Base-by-base conservation (phyloP, 2,888 invertebrate species). In the Mayetiola destructor region DNA sequence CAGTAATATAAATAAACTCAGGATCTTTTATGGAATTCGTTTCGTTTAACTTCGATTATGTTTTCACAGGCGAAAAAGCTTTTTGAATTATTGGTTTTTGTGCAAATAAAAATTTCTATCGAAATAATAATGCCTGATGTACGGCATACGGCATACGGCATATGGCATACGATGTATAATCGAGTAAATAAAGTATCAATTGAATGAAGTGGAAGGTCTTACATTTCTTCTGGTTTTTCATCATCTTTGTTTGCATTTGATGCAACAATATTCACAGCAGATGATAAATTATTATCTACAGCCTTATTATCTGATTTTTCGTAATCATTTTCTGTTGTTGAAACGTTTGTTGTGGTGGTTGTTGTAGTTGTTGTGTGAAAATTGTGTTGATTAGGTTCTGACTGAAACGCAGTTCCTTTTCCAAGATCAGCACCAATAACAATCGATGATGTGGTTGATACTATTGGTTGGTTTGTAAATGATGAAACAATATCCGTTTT, bases 401-500 rank as follows among this genome's bases (percentile, higher is more conserved):
- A 23, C 3, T 27, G 48, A 5, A 27, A 5, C 3, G 48, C 27
- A 27, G 23, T 48, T 16, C 30, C 53, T 9, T 53, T 53, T 12
- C 12, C 12, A 9, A 32, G 6, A 32, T 32, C 32, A 32, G 6
- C 32, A 32, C 12, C 32, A 32, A 12, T 12, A n/a, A n/a, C n/a
- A 10, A 27, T 27, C n/a, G 48, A 12, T 32, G 32, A n/a, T 48
- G 48, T 27, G 27, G 5, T 48, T 16, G 27, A 48, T 36, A 18
- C 52, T 8, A 16, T 57, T 18, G 52, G 18, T 21, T 35, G 32
- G 23, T 57, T 52, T 12, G 57, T 16, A n/a, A 56, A n/a, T 29
- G 57, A 57, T 37, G 52, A 32, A 16, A 63, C 65, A 61, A 66
- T 63, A 60, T 64, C 63, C 55, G 63, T 61, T 57, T 64, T 64